Evolutionary conservation across 2,888 invertebrate genomes (phyloP), one percentile per base, ranked within the genome.

Genomic region (Leptinotarsa haldemani): DNA sequence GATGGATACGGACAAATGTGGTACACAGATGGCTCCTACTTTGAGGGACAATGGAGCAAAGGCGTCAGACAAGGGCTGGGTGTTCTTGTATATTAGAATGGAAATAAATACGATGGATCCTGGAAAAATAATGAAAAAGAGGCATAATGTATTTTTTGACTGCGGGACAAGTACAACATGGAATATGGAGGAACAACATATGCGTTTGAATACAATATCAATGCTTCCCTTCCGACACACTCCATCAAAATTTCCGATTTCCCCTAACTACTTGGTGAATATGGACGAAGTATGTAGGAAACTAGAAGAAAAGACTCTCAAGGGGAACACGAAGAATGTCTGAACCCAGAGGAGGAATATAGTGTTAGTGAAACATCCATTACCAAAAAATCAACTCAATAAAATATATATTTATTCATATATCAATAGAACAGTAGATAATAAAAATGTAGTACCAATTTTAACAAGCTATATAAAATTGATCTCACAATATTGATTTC

Each of bases 101-200:
- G 91, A 4, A 91, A 92, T 80, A 88, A 92, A 65, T 93, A 92
- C 82, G 92, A 93, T 86, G 94, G 93, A 0, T 83, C 89, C 71
- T 93, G 92, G 90, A 81, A 86, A 48, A 81, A 87, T 7, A 90
- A 91, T 77, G 79, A 87, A 70, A 92, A 91, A 83, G 88, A n/a
- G 93, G 93, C 0, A 53, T 52, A 18, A 53, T 53, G 7, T 92
- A 90, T 82, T 92, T 93, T 83, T 84, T 92, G 82, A 88, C 88
- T 80, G 91, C 89, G 0, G 93, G 93, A 0, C 93, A 93, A 83
- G 83, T 92, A 77, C 93, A 93, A 82, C 90, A 90, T 74, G 93
- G 93, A 1, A 87, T 90, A 78, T 93, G 94, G 94, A 75, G 81
- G 3, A 78, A 88, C 16, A 89, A 90, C 80, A 78, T 86, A 22